Base-by-base conservation (phyloP, 2,888 invertebrate species). In the Dryobota labecula region DNA sequence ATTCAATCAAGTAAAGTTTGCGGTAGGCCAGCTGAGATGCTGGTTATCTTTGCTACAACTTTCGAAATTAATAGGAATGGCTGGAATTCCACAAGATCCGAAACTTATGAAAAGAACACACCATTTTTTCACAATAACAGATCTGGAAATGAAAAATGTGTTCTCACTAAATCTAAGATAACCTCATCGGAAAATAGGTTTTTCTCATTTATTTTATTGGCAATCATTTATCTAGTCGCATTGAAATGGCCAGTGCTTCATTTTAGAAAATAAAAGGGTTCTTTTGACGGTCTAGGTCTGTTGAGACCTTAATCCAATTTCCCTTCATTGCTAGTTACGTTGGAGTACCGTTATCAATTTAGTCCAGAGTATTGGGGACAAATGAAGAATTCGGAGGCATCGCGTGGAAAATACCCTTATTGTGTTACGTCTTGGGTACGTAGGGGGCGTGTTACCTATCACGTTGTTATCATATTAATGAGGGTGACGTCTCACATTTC, bases 391-490 rank as follows among this genome's bases (percentile, higher is more conserved):
- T 80, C n/a, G 68, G 30, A 71, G 56, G 51, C 70, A n/a, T 66
- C 72, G 73, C 60, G 77, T 74, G 68, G 74, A 77, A 78, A 73
- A 77, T 82, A 77, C 75, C 70, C 72, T 76, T 76, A 85, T 77
- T 77, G 77, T 78, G 60, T 82, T 80, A 82, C 73, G 62, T 72
- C 54, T 73, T 70, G 62, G 67, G 72, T 77, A 70, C 71, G 66
- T 66, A 76, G 56, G 61, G 62, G 66, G 71, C 70, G 63, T 73
- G 74, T 81, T 81, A 78, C 77, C 76, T 82, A 84, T 82, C 85
- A 81, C 63, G 71, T 62, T 85, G 77, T 81, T 85, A 81, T 78
- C 80, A 84, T 85, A 86, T 86, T 86, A 86, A 86, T 86, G 86
- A 86, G 79, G 71, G 75, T 85, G 85, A 84, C 70, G 76, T 65